phyloP scores from a whole-genome alignment of 2,113 vertebrate species.

The Grammomys surdaster region DNA sequence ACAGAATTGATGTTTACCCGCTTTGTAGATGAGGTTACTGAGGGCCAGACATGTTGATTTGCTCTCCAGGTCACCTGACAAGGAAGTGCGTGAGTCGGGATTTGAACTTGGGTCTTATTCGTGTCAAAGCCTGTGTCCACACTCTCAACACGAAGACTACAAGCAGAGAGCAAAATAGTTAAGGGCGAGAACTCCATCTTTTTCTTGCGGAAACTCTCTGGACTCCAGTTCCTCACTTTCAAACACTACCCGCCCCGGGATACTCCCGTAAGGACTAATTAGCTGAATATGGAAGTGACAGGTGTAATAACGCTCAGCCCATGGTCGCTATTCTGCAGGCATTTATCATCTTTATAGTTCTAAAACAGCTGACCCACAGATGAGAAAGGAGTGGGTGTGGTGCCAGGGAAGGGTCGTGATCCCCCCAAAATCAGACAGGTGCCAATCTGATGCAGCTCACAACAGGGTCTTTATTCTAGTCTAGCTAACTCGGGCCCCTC shows the following conservation, averaged over 20 bases:
- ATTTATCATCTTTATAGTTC: neutral
- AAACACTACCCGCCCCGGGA: neutral
- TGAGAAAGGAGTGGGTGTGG: neutral
- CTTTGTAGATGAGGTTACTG: conserved; percentile 2
- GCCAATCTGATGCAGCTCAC: too few relatives aligned
- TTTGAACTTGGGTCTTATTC: neutral
- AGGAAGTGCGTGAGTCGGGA: conserved; percentile 11
- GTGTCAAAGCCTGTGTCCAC: neutral
- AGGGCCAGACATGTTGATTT: neutral
- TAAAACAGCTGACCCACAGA: neutral
- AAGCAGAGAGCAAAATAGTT: neutral
- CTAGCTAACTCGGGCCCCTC: too few relatives aligned
- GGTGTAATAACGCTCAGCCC: neutral
- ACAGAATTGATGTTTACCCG: neutral
- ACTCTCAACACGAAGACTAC: neutral
- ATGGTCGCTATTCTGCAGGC: neutral
- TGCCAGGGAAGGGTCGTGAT: too few relatives aligned
- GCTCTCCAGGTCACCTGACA: neutral
- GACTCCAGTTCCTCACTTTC: neutral
- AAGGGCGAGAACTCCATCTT: neutral
- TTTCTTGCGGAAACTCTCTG: neutral
- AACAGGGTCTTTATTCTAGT: too few relatives aligned
- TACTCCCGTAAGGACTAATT: neutral
- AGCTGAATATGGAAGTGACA: neutral
- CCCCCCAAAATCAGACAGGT: too few relatives aligned